A percentile compares a stretch with the other conserved stretches of the same genome.
Evolutionary conservation across 2,113 vertebrate species (phyloP).

Genomic region (Xiphophorus couchianus): DNA sequence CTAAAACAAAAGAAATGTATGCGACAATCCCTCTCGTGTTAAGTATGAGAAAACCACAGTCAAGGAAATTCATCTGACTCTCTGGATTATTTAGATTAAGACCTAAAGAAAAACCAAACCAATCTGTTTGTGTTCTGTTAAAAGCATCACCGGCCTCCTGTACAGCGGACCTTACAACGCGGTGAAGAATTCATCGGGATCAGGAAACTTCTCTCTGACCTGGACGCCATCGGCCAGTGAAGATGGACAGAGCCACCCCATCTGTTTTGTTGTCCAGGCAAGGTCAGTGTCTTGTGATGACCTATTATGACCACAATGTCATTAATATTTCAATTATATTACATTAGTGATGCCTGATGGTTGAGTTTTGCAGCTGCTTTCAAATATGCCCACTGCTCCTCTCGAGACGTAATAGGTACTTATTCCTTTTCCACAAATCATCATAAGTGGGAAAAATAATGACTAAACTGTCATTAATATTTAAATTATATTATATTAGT

Average conservation of each 20-base stretch:
- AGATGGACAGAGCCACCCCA: constrained; percentile 6
- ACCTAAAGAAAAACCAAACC: no score
- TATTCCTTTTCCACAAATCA: no score
- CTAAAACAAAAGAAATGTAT: background rate
- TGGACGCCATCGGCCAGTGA: constrained; percentile 35
- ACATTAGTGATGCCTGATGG: no score
- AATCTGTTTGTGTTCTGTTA: background rate
- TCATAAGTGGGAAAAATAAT: no score
- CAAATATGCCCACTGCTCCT: no score
- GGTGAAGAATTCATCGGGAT: accelerated
- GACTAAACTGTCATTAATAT: background rate
- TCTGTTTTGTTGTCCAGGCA: constrained; percentile 51
- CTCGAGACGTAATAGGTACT: background rate
- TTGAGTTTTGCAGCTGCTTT: background rate
- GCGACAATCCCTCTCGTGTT: background rate
- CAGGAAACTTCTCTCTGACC: constrained; percentile 9
- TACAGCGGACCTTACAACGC: constrained; percentile 8
- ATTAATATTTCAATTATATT: background rate
- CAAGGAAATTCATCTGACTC: background rate
- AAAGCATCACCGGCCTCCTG: constrained; percentile 35
- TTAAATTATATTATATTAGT: background rate
- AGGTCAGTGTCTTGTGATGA: constrained; percentile 21
- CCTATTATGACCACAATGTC: background rate
- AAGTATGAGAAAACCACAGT: background rate
- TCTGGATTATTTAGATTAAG: background rate